Evolutionary conservation across 2,797 vertebrate species (phyloP).

Genomic region (Alosa sapidissima): DNA sequence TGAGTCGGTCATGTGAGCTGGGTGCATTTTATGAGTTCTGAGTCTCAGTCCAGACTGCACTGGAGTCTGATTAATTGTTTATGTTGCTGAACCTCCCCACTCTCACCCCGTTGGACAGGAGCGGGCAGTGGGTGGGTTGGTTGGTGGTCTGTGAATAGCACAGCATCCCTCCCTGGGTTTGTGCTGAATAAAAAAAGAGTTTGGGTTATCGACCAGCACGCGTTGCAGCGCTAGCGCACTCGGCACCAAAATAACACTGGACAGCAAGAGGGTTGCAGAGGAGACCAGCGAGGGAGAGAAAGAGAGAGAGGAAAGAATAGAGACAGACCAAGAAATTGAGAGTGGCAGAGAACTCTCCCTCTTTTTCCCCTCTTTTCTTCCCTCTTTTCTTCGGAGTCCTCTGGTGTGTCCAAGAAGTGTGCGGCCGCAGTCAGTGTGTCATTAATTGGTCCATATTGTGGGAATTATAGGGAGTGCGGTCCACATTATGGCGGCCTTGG

Average conservation of each 20-base stretch:
- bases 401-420: conserved; percentile 36
- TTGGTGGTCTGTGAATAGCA: too few species aligned
- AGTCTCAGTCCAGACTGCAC: too few species aligned
- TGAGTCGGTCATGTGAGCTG: not conserved
- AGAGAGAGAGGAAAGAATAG: not conserved
- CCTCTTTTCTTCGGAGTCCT: not conserved
- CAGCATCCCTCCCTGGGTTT: not conserved
- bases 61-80: too few species aligned
- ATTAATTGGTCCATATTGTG: conserved; percentile 58
- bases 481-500: conserved; percentile 45
- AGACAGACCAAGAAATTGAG: not conserved
- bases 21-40: too few species aligned
- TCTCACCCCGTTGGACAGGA: too few species aligned
- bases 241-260: not conserved
- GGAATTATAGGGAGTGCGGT: conserved; percentile 57
- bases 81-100: too few species aligned
- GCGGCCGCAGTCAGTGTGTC: conserved; percentile 42
- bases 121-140: too few species aligned
- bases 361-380: not conserved
- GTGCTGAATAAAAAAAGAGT: not conserved
- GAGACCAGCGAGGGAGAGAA: not conserved
- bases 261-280: not conserved
- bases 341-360: not conserved
- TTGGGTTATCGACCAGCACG: not conserved
- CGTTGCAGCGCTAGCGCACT: not conserved